Conservation (phyloP, 2,888 invertebrate species). For the Campoletis raptor region DNA sequence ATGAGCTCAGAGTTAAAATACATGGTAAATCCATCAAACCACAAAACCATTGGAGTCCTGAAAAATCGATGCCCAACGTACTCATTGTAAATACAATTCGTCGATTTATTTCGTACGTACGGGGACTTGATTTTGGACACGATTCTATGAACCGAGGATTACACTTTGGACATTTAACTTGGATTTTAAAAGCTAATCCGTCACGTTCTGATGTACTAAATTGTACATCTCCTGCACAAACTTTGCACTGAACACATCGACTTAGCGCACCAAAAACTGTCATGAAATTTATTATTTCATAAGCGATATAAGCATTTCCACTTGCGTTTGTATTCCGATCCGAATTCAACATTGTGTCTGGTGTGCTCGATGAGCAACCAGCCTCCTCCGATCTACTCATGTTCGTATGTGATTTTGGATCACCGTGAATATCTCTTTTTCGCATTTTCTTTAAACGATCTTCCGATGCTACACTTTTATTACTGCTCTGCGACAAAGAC, state of each 20-base stretch:
- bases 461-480: not conserved
- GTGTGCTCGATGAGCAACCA: not conserved
- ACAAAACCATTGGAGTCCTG: not conserved
- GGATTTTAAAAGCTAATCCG: not conserved
- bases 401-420: not conserved
- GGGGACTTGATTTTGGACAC: not conserved
- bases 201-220: not conserved
- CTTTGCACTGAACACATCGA: not conserved
- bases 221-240: not conserved
- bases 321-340: not conserved
- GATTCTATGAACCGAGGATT: not conserved
- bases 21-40: not conserved
- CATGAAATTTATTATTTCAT: not conserved
- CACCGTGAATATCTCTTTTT: not conserved
- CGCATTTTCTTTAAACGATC: not conserved
- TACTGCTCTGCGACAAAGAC: not conserved
- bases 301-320: not conserved
- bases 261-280: not conserved
- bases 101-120: not conserved
- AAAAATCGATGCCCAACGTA: conserved; percentile 1
- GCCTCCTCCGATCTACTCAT: not conserved
- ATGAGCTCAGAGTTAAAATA: not conserved
- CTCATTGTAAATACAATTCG: not conserved
- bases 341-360: not conserved
- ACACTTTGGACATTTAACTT: not conserved